Percentiles rank a stretch among this genome's conserved stretches.
These are phyloP conservation scores for Epinephelus malabaricus DNA, from an alignment of 2,797 vertebrate genomes.

Conservation along the genomic window DNA sequence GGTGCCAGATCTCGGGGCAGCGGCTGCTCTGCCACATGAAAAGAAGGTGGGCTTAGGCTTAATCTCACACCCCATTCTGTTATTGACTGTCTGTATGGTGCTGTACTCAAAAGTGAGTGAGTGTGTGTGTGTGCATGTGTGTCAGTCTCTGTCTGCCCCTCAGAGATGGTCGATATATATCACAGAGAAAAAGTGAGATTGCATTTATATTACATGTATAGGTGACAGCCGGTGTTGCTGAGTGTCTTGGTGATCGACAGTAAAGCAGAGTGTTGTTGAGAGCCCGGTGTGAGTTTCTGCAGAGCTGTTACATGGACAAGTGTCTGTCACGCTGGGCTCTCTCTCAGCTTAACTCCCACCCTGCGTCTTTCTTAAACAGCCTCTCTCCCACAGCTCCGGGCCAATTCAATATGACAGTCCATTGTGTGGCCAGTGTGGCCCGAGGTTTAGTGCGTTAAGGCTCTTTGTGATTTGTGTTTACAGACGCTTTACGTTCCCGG, in stretches of 20 bases:
- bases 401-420: slow-evolving; percentile 78
- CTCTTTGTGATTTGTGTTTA: slow-evolving; percentile 79
- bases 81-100: slow-evolving; percentile 84
- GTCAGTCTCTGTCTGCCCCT: slow-evolving; percentile 67
- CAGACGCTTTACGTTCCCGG: slow-evolving; percentile 74
- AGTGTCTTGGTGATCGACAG: slow-evolving; percentile 78
- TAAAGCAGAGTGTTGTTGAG: slow-evolving; percentile 80
- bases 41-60: slow-evolving; percentile 85
- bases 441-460: slow-evolving; percentile 74
- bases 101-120: slow-evolving; percentile 66
- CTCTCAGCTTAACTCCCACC: slow-evolving; percentile 78
- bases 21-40: slow-evolving; percentile 84
- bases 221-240: slow-evolving; percentile 79
- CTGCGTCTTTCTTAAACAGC: slow-evolving; percentile 73
- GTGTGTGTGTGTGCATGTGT: slow-evolving; percentile 52
- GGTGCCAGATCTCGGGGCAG: slow-evolving; percentile 86
- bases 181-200: slow-evolving; percentile 73
- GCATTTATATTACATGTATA: slow-evolving; percentile 81
- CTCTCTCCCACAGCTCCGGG: slow-evolving; percentile 72
- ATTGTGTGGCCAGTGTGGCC: slow-evolving; percentile 77
- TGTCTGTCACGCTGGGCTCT: slow-evolving; percentile 79
- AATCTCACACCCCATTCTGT: slow-evolving; percentile 85
- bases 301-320: slow-evolving; percentile 79
- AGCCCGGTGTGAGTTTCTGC: slow-evolving; percentile 73
- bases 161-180: slow-evolving; percentile 74